Evolutionary conservation across 2,888 invertebrate genomes (phyloP).

Genomic region (Synanthedon tipuliformis): DNA sequence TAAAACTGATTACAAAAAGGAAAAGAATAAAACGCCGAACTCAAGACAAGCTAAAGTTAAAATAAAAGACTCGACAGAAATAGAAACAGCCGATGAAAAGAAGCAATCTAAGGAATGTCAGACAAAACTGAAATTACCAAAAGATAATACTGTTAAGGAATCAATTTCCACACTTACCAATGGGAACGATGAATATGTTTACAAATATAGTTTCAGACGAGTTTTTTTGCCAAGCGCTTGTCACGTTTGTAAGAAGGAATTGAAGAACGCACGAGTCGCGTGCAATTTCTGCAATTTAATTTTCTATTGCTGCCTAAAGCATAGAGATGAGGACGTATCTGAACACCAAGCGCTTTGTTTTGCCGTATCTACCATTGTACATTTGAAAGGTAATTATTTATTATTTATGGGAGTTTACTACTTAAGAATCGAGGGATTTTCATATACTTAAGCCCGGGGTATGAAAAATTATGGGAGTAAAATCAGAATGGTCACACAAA

Average conservation of each 20-base stretch:
- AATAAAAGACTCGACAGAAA: slow-evolving; percentile 47
- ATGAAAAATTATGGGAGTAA: no score
- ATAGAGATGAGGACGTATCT: slow-evolving; percentile 69
- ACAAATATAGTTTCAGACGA: slow-evolving; percentile 74
- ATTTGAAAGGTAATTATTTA: slow-evolving; percentile 54
- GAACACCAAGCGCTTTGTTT: slow-evolving; percentile 73
- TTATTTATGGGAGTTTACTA: no score
- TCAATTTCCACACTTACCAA: slow-evolving; percentile 44
- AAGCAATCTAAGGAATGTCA: slow-evolving; percentile 42
- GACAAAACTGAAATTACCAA: slow-evolving; percentile 28
- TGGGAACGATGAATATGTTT: slow-evolving; percentile 72
- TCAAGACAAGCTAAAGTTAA: slow-evolving; percentile 48
- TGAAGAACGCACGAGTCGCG: slow-evolving; percentile 33
- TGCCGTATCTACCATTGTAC: slow-evolving; percentile 68
- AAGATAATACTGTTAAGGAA: slow-evolving; percentile 24
- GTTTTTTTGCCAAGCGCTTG: slow-evolving; percentile 74
- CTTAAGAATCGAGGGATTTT: no score
- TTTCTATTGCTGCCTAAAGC: slow-evolving; percentile 73
- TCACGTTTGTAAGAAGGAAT: slow-evolving; percentile 54
- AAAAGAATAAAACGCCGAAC: slow-evolving; percentile 58
- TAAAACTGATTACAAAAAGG: slow-evolving; percentile 63
- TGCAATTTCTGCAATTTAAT: slow-evolving; percentile 71
- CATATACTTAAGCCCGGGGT: no score
- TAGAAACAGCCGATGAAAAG: slow-evolving; percentile 21
- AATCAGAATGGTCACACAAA: no score